Conservation (phyloP, 2,797 vertebrate species). For the Hyperoplus lanceolatus region DNA sequence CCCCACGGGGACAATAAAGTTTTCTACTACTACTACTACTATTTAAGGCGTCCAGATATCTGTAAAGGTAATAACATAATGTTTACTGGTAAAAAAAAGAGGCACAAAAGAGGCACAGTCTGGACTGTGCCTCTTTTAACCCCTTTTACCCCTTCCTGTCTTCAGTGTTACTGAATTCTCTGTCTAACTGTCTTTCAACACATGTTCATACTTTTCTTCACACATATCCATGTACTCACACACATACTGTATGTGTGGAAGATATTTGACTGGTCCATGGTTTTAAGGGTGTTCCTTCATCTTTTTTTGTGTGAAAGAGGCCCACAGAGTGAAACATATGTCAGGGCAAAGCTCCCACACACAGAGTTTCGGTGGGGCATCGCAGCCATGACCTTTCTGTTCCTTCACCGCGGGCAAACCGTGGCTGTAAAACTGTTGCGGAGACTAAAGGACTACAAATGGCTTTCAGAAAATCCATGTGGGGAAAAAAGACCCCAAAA, state of each 20-base stretch:
- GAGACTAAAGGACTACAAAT: constrained; percentile 31
- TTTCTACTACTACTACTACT: constrained; percentile 8
- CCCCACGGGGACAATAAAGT: too few relatives aligned
- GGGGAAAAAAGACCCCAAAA: constrained; percentile 17
- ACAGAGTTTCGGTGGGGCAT: constrained; percentile 51
- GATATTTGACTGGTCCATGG: constrained; percentile 49
- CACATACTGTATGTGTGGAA: constrained; percentile 27
- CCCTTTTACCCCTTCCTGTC: not conserved
- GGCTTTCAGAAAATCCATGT: constrained; percentile 66
- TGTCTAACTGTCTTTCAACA: constrained; percentile 3
- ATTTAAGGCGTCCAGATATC: not conserved
- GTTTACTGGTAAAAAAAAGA: not conserved
- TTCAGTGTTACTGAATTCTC: not conserved
- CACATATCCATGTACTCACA: constrained; percentile 13
- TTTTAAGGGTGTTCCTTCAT: constrained; percentile 17
- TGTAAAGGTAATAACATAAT: not conserved
- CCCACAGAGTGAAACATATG: constrained; percentile 44
- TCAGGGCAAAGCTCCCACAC: constrained; percentile 41
- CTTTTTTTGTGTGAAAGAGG: constrained; percentile 47
- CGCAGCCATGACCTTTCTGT: constrained; percentile 65
- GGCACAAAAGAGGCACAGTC: too few relatives aligned
- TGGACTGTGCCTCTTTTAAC: not conserved
- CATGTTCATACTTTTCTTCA: constrained; percentile 28
- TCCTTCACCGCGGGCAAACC: constrained; percentile 34
- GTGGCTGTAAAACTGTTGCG: not conserved